Percentiles rank a stretch among this genome's conserved stretches.
Evolutionary conservation across 2,113 vertebrate genomes (phyloP).

Genomic region (Butorides virescens): DNA sequence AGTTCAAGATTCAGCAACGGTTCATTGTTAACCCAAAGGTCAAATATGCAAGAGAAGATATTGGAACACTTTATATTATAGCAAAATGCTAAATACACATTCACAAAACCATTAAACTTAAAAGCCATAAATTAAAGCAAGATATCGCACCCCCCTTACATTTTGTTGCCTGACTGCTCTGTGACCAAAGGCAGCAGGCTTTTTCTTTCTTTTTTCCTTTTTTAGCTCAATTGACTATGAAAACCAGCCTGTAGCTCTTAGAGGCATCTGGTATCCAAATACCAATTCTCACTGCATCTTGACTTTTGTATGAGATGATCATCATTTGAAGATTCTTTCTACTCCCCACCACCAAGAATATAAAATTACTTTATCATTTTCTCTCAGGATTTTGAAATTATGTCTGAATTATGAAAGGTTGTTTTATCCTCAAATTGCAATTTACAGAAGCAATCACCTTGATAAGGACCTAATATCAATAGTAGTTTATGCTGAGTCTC

Average conservation of each 20-base stretch:
- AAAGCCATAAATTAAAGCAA: neutral
- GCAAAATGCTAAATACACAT: neutral
- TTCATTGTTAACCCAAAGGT: slow-evolving; percentile 26
- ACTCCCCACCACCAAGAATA: neutral
- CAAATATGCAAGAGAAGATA: neutral
- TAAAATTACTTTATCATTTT: neutral
- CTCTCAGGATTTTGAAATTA: neutral
- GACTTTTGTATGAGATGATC: neutral
- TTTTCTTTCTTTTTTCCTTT: neutral
- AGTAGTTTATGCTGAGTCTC: neutral
- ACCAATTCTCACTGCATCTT: neutral
- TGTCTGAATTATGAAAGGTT: neutral
- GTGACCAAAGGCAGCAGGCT: neutral
- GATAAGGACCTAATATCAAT: neutral
- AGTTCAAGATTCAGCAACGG: neutral
- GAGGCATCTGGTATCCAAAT: neutral
- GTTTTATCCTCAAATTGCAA: neutral
- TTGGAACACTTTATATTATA: neutral
- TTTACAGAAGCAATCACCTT: neutral
- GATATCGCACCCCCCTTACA: neutral
- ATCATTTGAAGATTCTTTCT: neutral
- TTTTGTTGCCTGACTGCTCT: neutral
- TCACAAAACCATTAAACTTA: neutral
- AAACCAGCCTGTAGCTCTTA: neutral
- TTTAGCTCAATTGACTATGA: neutral